Evolutionary conservation across 2,888 invertebrate species (phyloP), one percentile per base, ranked within the genome.

Genomic region (Eilema depressum): DNA sequence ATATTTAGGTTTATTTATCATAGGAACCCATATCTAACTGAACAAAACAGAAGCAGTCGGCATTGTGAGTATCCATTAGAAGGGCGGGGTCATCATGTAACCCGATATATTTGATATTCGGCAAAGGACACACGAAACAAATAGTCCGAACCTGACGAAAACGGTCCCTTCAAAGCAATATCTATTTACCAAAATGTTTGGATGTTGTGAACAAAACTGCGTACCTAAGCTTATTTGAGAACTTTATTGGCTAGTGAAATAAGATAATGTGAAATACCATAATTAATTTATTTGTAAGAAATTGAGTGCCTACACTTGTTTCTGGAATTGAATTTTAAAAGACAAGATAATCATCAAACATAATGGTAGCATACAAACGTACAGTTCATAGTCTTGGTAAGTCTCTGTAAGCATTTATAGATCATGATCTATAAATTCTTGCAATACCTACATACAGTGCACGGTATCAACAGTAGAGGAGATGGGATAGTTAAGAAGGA

Each of bases 91-190:
- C 60, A 65, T 66, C 61, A 26, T 72, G 69, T 69, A 69, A 72
- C 69, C 57, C 28, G 68, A 72, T 72, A 68, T 72, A 66, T 72
- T 72, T 68, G 71, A 47, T 56, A 68, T 65, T 68, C 57, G 25
- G n/a, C 53, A 61, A 68, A 66, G 68, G 68, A 62, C 62, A 47
- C 68, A 37, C 26, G 25, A 72, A 57, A 63, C 61, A 66, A 62
- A 72, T 66, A 65, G 66, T 41, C 57, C 63, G 66, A 56, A 26
- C 63, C 47, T 59, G 56, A 66, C 30, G 41, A 66, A 59, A 59
- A 66, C 63, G 25, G 66, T 63, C 57, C 66, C 37, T 66, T 57
- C 30, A 41, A 17, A 62, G 60, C 47, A 65, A 26, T 69, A 65
- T 69, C 60, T 61, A 65, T 37, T 65, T 65, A 33, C 67, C 20